Percentiles rank a stretch among this genome's conserved stretches.
Conservation (phyloP, 2,797 vertebrate species). For the Luscinia luscinia region DNA sequence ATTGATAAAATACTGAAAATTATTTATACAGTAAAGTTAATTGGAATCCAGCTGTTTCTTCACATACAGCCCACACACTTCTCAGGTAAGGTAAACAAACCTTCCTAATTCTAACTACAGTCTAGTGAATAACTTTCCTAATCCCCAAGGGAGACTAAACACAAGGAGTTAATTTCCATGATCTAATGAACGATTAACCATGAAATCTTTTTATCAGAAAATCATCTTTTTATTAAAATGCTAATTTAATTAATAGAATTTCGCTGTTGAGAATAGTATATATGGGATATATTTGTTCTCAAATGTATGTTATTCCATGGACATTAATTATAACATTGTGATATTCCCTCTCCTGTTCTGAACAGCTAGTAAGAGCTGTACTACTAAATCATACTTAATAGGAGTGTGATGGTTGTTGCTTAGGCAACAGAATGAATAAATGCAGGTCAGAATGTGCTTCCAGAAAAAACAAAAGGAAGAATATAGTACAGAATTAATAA, state of each 20-base stretch:
- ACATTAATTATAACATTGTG: constrained; percentile 68
- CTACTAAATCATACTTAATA: constrained; percentile 77
- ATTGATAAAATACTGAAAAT: not conserved
- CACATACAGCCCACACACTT: not conserved
- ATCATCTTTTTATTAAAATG: constrained; percentile 2
- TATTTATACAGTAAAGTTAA: not conserved
- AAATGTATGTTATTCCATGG: constrained; percentile 37
- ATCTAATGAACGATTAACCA: constrained; percentile 32
- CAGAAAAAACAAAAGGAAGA: constrained; percentile 77
- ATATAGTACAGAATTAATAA: constrained; percentile 46
- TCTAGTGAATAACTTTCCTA: not conserved
- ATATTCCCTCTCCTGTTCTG: constrained; percentile 71
- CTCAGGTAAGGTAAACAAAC: constrained; percentile 11
- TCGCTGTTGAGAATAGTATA: constrained; percentile 25
- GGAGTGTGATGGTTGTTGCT: constrained; percentile 84
- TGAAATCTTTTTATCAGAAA: constrained; percentile 36
- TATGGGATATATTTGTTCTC: constrained; percentile 23
- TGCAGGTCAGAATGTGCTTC: constrained; percentile 85
- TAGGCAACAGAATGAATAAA: constrained; percentile 89
- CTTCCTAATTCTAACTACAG: constrained; percentile 21
- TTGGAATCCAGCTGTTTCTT: not conserved
- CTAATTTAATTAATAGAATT: constrained; percentile 49
- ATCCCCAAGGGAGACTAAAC: not conserved
- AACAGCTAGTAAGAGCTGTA: constrained; percentile 73
- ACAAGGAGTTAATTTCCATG: constrained; percentile 26